Percentiles rank a stretch among this genome's conserved stretches.
These are phyloP conservation scores for Lagenorhynchus albirostris DNA, from an alignment of 2,113 vertebrate species.

Conservation along the genomic window DNA sequence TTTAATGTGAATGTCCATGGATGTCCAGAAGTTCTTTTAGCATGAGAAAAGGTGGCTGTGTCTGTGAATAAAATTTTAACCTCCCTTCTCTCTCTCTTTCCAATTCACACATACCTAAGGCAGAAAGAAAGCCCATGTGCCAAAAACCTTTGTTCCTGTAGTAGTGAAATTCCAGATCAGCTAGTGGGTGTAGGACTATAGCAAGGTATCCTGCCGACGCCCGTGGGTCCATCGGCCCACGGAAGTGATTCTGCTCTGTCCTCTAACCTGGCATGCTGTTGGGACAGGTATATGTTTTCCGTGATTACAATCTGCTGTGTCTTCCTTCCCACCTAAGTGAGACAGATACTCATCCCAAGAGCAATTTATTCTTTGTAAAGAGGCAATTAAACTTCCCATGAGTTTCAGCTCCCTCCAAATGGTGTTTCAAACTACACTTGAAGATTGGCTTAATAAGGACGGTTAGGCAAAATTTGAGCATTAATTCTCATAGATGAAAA, in stretches of 20 bases:
- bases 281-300: no score
- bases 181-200: neutral
- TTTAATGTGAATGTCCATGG: neutral
- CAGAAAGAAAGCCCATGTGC: no score
- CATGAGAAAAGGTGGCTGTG: neutral
- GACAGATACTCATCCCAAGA: neutral
- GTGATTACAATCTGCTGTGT: fast-evolving
- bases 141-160: neutral
- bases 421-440: no score
- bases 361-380: neutral
- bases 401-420: neutral
- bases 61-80: neutral
- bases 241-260: fast-evolving
- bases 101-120: fast-evolving
- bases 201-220: fast-evolving
- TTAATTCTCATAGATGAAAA: neutral
- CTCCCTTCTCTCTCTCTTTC: neutral
- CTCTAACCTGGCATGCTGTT: no score
- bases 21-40: neutral
- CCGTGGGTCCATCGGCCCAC: fast-evolving
- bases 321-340: neutral
- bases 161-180: neutral
- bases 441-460: neutral
- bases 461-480: neutral
- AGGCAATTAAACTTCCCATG: neutral